Conservation (phyloP, 23 tunicate genomes). For the Clavelina lepadiformis region DNA sequence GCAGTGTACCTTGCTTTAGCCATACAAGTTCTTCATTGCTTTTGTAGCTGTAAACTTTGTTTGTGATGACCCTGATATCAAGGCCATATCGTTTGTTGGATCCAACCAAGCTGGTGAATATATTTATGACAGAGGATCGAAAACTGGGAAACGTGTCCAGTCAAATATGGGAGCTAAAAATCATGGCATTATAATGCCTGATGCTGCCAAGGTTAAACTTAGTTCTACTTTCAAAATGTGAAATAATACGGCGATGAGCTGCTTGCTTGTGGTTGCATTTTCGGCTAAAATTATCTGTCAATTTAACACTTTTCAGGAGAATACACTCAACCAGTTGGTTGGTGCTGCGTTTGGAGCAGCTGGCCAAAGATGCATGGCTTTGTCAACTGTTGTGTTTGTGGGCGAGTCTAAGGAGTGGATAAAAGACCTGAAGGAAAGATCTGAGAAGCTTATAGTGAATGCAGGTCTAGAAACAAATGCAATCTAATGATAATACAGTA, state of each 20-base stretch:
- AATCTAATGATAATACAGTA: too few species aligned
- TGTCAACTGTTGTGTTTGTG: constrained; percentile 94
- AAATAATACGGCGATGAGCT: too few species aligned
- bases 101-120: constrained; percentile 99
- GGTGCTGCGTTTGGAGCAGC: constrained; percentile 99
- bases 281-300: too few species aligned
- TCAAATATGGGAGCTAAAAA: constrained; percentile 99
- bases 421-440: constrained; percentile 77
- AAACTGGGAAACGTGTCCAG: constrained; percentile 92
- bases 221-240: too few species aligned
- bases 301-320: constrained; percentile 82
- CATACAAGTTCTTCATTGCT: neutral
- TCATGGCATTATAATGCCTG: constrained; percentile 95
- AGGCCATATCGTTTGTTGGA: constrained; percentile 96
- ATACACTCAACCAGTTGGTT: constrained; percentile 92
- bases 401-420: constrained; percentile 95
- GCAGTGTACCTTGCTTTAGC: too few species aligned
- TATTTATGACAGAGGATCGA: constrained; percentile 86
- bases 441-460: constrained; percentile 83
- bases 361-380: constrained; percentile 98
- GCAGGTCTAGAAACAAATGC: too few species aligned
- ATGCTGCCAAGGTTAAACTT: constrained; percentile 99
- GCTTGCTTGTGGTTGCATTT: too few species aligned
- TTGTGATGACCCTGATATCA: constrained; percentile 88
- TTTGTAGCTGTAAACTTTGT: constrained; percentile 90